Base-by-base conservation (phyloP, 1,140 invertebrate species). In the Hyposmocoma kahamanoa region DNA sequence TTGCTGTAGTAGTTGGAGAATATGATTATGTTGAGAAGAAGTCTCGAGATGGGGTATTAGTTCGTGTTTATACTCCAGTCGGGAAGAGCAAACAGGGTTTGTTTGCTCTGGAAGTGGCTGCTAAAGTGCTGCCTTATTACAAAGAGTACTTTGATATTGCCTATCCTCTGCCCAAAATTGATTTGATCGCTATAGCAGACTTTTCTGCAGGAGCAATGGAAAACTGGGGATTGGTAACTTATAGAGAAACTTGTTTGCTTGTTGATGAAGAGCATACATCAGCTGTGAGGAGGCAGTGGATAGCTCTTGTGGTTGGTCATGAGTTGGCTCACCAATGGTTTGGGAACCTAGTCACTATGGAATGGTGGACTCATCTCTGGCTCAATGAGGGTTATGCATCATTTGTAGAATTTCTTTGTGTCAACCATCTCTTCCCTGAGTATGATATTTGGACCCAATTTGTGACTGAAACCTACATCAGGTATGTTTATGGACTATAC, bases 371-470 rank as follows among this genome's bases (percentile, higher is more conserved):
- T 1, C 92, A 94, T 75, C 70, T 94, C 5, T 97, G 96, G 96
- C 78, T 98, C 0, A 98, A 98, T 81, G 96, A 98, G 76, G 96
- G 96, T 2, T 97, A 98, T 76, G 95, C 96, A 5, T 93, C 93
- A 0, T 97, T 96, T 84, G 92, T 96, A 2, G 94, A 96, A 73
- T 97, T 94, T 65, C 84, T 97, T 0, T 97, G 96, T 82, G 92
- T 95, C 9, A 93, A 94, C 63, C 91, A 94, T 83, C 82, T 97
- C 5, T 97, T 97, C 72, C 95, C 96, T 0, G 93, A 97, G 60
- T 97, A 96, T 87, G 93, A 97, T 68, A 97, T 97, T 71, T 97
- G 96, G 95, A 95, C 94, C 9, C 94, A 97, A 81, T 97, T 97
- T 84, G 93, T 96, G 0, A 95, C 93, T 0, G 93, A 96, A 61